Evolutionary conservation across 2,888 invertebrate species (phyloP).

Genomic region (Leptopilina drosophilae): DNA sequence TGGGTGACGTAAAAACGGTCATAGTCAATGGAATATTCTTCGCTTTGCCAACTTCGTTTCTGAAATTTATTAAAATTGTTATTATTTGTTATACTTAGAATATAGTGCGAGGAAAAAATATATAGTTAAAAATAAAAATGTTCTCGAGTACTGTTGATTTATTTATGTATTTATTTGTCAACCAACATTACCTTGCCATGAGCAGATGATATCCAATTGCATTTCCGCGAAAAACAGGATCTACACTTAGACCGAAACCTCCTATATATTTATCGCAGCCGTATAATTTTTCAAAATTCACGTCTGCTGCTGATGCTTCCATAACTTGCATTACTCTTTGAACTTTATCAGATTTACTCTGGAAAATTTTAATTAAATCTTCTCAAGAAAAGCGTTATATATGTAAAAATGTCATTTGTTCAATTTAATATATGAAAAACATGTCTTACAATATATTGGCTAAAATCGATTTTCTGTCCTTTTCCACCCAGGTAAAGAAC

Average conservation of each 20-base stretch:
- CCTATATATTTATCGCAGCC: slow-evolving; percentile 68
- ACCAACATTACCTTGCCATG: slow-evolving; percentile 61
- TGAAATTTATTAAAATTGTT: slow-evolving; percentile 41
- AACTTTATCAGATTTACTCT: slow-evolving; percentile 45
- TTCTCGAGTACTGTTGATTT: too few relatives aligned
- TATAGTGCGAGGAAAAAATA: too few relatives aligned
- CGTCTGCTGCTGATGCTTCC: slow-evolving; percentile 26
- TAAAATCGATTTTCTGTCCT: slow-evolving; percentile 47
- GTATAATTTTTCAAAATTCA: slow-evolving; percentile 56
- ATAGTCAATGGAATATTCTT: slow-evolving; percentile 53
- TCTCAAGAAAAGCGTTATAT: not conserved
- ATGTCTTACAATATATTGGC: not conserved
- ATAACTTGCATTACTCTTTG: slow-evolving; percentile 45
- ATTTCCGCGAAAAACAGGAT: slow-evolving; percentile 70
- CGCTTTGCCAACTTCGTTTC: slow-evolving; percentile 53
- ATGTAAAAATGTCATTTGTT: too few relatives aligned
- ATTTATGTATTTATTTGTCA: too few relatives aligned
- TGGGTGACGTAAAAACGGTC: slow-evolving; percentile 53
- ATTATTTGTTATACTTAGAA: too few relatives aligned
- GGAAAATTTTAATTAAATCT: slow-evolving; percentile 38
- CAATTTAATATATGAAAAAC: not conserved
- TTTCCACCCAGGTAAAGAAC: slow-evolving; percentile 58
- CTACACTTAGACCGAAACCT: slow-evolving; percentile 71
- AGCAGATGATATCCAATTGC: slow-evolving; percentile 66
- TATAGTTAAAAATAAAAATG: too few relatives aligned